A percentile compares a stretch with the other conserved stretches of the same genome.
Evolutionary conservation across 2,113 vertebrate species (phyloP).

Genomic region (Perca fluviatilis): DNA sequence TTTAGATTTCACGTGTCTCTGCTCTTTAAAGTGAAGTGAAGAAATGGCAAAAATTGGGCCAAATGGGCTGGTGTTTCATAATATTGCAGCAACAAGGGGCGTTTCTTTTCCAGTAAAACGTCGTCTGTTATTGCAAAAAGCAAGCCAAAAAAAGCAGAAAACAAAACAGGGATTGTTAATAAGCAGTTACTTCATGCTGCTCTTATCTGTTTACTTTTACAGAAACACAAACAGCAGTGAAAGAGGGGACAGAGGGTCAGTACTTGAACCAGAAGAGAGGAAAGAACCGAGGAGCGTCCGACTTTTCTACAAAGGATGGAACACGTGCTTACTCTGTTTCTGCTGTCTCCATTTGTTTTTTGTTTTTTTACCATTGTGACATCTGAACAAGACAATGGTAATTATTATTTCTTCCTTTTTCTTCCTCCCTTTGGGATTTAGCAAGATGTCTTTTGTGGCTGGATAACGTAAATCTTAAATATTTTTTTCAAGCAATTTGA

Average conservation of each 20-base stretch:
- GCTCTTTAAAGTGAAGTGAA: not conserved
- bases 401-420: not conserved
- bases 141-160: not conserved
- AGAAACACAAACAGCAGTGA: slow-evolving; percentile 55
- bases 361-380: not conserved
- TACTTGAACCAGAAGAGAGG: slow-evolving; percentile 10
- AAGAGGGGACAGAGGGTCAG: not conserved
- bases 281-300: not conserved
- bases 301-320: slow-evolving; percentile 55
- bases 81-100: slow-evolving; percentile 9
- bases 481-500: not conserved
- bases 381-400: slow-evolving; percentile 56
- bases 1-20: not conserved
- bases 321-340: slow-evolving; percentile 16
- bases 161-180: not conserved
- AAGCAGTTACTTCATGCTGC: slow-evolving; percentile 28
- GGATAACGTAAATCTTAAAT: not conserved
- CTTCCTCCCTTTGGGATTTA: no score
- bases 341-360: slow-evolving; percentile 53
- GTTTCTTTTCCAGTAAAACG: slow-evolving; percentile 54
- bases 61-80: not conserved
- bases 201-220: slow-evolving; percentile 65
- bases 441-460: not conserved
- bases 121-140: slow-evolving; percentile 9
- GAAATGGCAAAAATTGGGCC: not conserved